phyloP scores from a whole-genome alignment of 2,888 invertebrate genomes.

The Belgica antarctica region DNA sequence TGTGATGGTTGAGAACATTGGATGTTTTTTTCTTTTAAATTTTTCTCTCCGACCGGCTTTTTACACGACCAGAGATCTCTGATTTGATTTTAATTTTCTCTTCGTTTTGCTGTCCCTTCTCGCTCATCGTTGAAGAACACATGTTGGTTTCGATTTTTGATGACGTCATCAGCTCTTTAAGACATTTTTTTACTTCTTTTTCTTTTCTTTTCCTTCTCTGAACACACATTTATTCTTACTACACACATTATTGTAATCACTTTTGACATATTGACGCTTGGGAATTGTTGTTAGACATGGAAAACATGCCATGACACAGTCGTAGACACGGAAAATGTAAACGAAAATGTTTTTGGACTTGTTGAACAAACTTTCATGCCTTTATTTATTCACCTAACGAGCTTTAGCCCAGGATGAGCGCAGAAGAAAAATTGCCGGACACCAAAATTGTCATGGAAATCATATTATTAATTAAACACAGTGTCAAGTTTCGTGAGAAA shows the following conservation, averaged over 20 bases:
- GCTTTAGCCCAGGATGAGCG: not conserved
- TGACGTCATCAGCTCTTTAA: not conserved
- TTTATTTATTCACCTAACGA: not conserved
- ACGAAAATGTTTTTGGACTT: conserved; percentile 12
- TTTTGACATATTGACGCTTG: conserved; percentile 29
- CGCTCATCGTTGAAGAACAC: not conserved
- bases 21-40: not conserved
- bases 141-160: conserved; percentile 10
- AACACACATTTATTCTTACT: not conserved
- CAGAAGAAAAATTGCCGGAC: not conserved
- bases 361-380: not conserved
- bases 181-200: not conserved
- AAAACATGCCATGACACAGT: not conserved
- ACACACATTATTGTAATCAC: conserved; percentile 20
- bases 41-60: conserved; percentile 21
- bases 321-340: not conserved
- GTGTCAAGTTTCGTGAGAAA: not conserved
- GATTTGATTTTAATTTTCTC: not conserved
- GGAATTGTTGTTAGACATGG: conserved; percentile 25
- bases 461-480: conserved; percentile 1
- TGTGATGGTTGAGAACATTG: not conserved
- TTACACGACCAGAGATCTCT: not conserved
- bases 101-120: not conserved
- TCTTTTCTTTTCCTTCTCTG: not conserved
- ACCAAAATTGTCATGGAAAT: not conserved